phyloP scores from a whole-genome alignment of 37 sponge, comb jelly and placozoan genomes.

The Chondrilla cf. caribensis region DNA sequence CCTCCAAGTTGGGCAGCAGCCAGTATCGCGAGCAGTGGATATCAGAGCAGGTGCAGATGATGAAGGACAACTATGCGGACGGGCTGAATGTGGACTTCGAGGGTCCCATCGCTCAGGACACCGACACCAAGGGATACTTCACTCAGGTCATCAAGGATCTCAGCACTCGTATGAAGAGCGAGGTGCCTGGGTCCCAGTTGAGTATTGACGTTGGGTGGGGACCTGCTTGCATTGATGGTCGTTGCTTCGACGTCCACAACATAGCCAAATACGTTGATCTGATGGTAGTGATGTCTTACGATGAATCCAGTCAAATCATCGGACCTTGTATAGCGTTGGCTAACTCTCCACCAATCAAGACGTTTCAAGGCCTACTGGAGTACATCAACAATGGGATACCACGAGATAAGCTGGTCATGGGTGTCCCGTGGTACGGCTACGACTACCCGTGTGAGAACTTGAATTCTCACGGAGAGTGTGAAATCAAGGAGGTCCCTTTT shows the following conservation, averaged over 20 bases:
- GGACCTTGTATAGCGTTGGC: constrained; percentile 79
- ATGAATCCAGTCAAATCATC: constrained; percentile 77
- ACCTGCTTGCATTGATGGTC: constrained; percentile 74
- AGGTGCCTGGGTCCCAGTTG: constrained; percentile 34
- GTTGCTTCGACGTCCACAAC: constrained; percentile 62
- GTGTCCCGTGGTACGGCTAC: constrained; percentile 90
- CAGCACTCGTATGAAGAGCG: background rate
- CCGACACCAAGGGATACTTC: background rate
- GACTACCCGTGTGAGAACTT: constrained; percentile 66
- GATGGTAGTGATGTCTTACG: constrained; percentile 84
- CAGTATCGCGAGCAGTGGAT: constrained; percentile 36
- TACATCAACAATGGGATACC: constrained; percentile 56
- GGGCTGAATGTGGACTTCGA: constrained; percentile 88
- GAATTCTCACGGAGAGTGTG: constrained; percentile 32
- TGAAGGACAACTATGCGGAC: constrained; percentile 37
- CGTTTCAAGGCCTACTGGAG: constrained; percentile 38
- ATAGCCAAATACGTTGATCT: constrained; percentile 56
- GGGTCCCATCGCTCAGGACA: constrained; percentile 33
- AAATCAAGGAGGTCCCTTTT: constrained; percentile 64
- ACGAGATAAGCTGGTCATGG: constrained; percentile 63
- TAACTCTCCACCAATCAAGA: constrained; percentile 59
- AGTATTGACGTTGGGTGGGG: constrained; percentile 82
- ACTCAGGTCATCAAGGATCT: background rate
- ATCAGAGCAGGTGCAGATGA: constrained; percentile 11
- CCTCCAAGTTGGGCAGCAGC: constrained; percentile 23